Conservation (phyloP, 1,140 invertebrate genomes). For the Rhynchophorus ferrugineus region DNA sequence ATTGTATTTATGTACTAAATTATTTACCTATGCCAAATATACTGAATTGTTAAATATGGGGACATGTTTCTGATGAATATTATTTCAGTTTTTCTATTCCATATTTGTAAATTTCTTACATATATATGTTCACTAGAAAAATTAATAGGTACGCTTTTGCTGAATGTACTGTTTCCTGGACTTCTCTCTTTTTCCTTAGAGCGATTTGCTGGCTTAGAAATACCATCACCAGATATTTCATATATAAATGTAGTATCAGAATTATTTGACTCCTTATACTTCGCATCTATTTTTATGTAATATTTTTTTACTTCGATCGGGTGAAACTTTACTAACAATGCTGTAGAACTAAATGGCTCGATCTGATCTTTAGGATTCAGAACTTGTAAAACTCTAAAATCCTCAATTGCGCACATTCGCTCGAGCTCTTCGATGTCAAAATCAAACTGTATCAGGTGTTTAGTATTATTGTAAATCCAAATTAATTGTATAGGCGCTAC, state of each 20-base stretch:
- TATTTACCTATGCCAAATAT: too few species aligned
- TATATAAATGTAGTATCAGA: neutral
- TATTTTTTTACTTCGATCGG: constrained; percentile 15
- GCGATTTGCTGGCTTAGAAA: neutral
- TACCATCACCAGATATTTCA: neutral
- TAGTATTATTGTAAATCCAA: constrained; percentile 16
- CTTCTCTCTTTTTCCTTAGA: neutral
- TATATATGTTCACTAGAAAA: constrained; percentile 7
- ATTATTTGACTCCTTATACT: neutral
- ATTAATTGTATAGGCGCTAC: constrained; percentile 9
- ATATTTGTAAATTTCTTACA: constrained; percentile 4
- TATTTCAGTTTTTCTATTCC: constrained; percentile 10
- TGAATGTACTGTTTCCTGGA: neutral
- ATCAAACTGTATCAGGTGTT: neutral
- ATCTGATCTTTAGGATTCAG: constrained; percentile 8
- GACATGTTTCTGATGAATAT: constrained; percentile 15
- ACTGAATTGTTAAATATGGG: constrained; percentile 9
- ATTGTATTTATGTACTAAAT: too few species aligned
- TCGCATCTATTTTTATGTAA: neutral
- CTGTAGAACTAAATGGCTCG: neutral
- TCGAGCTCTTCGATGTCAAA: constrained; percentile 1
- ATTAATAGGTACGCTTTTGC: neutral
- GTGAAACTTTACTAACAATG: constrained; percentile 13
- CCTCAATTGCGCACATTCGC: constrained; percentile 1
- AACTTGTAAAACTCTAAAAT: constrained; percentile 7